A percentile compares a stretch with the other conserved stretches of the same genome.
Evolutionary conservation across 2,113 vertebrate genomes (phyloP).

Genomic region (Canis aureus): DNA sequence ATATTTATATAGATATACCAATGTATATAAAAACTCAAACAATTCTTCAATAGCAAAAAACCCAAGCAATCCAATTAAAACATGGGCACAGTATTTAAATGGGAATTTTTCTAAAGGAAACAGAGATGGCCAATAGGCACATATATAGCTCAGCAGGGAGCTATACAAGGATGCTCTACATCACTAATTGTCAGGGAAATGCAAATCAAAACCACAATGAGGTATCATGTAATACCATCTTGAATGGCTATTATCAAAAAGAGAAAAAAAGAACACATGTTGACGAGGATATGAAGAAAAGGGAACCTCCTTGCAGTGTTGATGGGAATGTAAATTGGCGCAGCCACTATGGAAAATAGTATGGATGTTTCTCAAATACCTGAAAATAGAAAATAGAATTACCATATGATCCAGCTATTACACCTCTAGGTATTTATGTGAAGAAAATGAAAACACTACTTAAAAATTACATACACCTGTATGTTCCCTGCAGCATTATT

Average conservation of each 20-base stretch:
- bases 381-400: not conserved
- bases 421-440: not conserved
- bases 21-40: no score
- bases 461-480: not conserved
- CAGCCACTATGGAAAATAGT: not conserved
- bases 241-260: not conserved
- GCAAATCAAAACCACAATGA: not conserved
- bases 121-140: not conserved
- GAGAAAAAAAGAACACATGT: not conserved
- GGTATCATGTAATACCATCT: not conserved
- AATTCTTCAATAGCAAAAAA: not conserved
- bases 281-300: not conserved
- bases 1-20: no score
- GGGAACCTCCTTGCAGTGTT: not conserved
- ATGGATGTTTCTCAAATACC: not conserved
- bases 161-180: not conserved
- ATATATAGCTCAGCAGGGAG: no score
- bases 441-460: not conserved
- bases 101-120: not conserved
- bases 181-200: not conserved
- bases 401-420: not conserved
- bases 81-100: not conserved
- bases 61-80: not conserved
- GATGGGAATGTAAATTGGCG: not conserved
- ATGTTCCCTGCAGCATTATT: not conserved